These are phyloP conservation scores for Mionectes macconnelli DNA, from an alignment of 2,113 vertebrate species.

Conservation along the genomic window DNA sequence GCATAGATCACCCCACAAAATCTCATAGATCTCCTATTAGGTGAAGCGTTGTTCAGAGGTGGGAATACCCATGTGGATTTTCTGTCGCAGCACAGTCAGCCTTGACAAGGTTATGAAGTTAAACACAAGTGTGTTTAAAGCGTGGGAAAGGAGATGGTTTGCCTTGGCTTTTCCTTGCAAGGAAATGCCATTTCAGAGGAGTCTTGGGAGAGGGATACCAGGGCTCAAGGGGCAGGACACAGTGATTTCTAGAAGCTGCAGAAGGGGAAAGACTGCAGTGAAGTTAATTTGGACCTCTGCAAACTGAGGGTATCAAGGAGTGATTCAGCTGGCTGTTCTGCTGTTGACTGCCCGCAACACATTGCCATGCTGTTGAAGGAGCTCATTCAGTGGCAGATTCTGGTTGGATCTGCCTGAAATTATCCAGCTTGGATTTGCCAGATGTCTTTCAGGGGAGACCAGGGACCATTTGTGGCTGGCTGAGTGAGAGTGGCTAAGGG, in stretches of 20 bases:
- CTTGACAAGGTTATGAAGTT: not conserved
- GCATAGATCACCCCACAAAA: not conserved
- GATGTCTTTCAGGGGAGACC: not conserved
- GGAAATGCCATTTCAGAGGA: not conserved
- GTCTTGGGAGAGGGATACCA: not conserved
- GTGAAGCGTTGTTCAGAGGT: not conserved
- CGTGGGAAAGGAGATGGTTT: not conserved
- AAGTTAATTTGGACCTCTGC: not conserved
- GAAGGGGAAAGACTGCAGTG: not conserved
- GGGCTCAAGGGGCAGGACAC: not conserved
- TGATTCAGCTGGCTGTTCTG: not conserved
- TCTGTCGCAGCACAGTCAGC: not conserved
- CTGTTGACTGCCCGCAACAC: not conserved
- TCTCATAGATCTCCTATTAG: not conserved
- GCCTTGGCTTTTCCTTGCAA: not conserved
- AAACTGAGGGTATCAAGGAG: not conserved
- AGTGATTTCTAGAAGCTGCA: not conserved
- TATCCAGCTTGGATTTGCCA: not conserved
- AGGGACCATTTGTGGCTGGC: not conserved
- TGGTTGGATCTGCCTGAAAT: not conserved
- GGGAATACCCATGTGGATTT: not conserved
- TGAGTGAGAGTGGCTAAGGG: not conserved
- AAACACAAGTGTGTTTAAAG: not conserved
- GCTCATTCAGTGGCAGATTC: not conserved
- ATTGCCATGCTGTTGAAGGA: not conserved